A percentile compares a stretch with the other conserved stretches of the same genome.
These are phyloP conservation scores for Digitonthophagus gazella DNA, from an alignment of 2,888 invertebrate species.

Conservation along the genomic window DNA sequence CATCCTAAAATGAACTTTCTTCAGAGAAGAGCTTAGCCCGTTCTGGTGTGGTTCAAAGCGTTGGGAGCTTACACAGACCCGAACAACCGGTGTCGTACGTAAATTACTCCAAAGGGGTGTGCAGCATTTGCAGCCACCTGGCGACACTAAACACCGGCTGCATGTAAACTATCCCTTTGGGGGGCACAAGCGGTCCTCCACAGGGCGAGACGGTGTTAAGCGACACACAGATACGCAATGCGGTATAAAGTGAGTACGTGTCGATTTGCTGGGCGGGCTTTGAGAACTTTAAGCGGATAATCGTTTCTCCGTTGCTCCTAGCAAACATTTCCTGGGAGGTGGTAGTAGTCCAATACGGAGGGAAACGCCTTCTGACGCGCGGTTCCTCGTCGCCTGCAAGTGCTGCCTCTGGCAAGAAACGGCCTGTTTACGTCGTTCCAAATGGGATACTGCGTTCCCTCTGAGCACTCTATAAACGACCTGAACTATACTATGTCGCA, in stretches of 20 bases:
- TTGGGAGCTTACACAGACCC: background rate
- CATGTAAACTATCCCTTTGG: slow-evolving; percentile 36
- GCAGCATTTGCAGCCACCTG: slow-evolving; percentile 40
- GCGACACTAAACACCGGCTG: slow-evolving; percentile 39
- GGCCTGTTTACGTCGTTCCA: too few relatives aligned
- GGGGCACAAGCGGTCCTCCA: slow-evolving; percentile 14
- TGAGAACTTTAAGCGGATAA: slow-evolving; percentile 19
- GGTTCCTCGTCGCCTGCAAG: background rate
- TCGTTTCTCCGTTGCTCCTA: slow-evolving; percentile 5
- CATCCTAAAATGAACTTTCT: slow-evolving; percentile 5
- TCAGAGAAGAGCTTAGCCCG: background rate
- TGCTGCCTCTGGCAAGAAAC: too few relatives aligned
- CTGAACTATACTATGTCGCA: too few relatives aligned
- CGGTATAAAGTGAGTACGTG: slow-evolving; percentile 39
- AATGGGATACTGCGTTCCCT: too few relatives aligned
- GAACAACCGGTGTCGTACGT: slow-evolving; percentile 5
- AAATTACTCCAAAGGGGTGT: slow-evolving; percentile 8
- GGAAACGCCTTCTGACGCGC: background rate
- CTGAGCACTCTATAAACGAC: too few relatives aligned
- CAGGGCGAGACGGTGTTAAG: slow-evolving; percentile 1
- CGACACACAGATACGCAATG: slow-evolving; percentile 33
- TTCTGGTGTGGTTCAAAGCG: background rate
- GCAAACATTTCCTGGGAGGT: background rate
- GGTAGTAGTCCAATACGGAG: background rate
- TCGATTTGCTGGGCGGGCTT: slow-evolving; percentile 36